Evolutionary conservation across 2,888 invertebrate genomes (phyloP).

Genomic region (Sialis lutaria): DNA sequence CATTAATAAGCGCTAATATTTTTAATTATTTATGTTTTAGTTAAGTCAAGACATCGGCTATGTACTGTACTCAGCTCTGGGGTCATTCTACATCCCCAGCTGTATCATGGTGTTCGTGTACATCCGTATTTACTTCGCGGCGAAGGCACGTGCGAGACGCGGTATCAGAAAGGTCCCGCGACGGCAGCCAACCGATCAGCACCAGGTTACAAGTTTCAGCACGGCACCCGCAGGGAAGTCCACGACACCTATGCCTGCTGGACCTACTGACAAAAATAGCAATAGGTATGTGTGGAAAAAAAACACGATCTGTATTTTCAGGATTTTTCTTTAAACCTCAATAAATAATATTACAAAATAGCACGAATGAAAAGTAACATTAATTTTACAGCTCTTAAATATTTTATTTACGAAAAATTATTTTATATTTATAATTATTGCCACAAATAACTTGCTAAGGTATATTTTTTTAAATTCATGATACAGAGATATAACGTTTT

Average conservation of each 20-base stretch:
- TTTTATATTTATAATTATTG: background rate
- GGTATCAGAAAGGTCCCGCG: constrained; percentile 70
- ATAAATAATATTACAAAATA: too few species aligned
- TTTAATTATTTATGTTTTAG: constrained; percentile 35
- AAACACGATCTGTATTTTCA: too few species aligned
- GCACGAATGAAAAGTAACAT: too few species aligned
- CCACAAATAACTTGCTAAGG: too few species aligned
- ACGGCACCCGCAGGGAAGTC: constrained; percentile 10
- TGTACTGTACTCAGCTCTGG: constrained; percentile 92
- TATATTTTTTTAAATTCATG: too few species aligned
- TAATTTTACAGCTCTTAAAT: too few species aligned
- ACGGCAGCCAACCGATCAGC: constrained; percentile 29
- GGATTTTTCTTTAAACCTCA: too few species aligned
- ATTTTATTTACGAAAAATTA: too few species aligned
- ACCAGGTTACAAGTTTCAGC: constrained; percentile 26
- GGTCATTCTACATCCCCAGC: constrained; percentile 98
- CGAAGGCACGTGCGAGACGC: constrained; percentile 77
- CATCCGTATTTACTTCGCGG: constrained; percentile 94
- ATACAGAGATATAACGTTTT: too few species aligned
- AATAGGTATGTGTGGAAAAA: too few species aligned
- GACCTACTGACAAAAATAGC: constrained; percentile 3
- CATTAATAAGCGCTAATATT: background rate
- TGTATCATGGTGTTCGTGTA: constrained; percentile 99
- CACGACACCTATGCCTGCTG: constrained; percentile 2
- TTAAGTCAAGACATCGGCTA: constrained; percentile 93